Evolutionary conservation across 2,888 invertebrate species (phyloP), one percentile per base, ranked within the genome.

Genomic region (Nezara viridula): DNA sequence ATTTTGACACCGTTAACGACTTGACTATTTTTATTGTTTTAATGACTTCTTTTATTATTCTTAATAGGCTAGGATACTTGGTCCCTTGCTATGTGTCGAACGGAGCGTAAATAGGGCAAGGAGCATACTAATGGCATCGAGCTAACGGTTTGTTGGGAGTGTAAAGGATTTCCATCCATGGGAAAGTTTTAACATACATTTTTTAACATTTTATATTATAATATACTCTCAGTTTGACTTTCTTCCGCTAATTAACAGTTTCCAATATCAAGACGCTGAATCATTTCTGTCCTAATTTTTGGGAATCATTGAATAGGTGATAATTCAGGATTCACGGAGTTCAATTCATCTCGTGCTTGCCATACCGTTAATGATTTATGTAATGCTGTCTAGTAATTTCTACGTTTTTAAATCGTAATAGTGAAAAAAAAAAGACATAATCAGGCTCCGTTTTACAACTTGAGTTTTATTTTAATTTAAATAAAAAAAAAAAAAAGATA

Each of bases 111-210:
- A 32, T 73, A 73, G 66, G 66, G 37, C 66, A 73, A 73, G 66
- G 66, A 19, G 66, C 66, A 73, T 73, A 73, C 66, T 73, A 73
- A 73, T 73, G 37, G 66, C 19, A 14, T 32, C 32, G 1, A 37
- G 5, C 66, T 73, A 73, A 73, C 66, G 66, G 66, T 73, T 73
- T 73, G 32, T 37, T 73, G 66, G 19, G 66, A 73, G 66, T 73
- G 66, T 37, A 9, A 73, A 37, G 66, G 66, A 73, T 73, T 73
- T 73, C 66, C 66, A 37, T 21, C 32, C 66, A 0, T 73, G 66
- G 66, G 66, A 73, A 73, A 73, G 66, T 73, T 37, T 66, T 73
- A 73, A 37, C 66, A 73, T 73, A 32, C 19, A 32, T 73, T 60
- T 44, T 55, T 55, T 55, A 55, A 55, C 55, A n/a, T 55, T 60